Conservation (phyloP, 2,797 vertebrate species). For the Lepidocolaptes lacrymiger region DNA sequence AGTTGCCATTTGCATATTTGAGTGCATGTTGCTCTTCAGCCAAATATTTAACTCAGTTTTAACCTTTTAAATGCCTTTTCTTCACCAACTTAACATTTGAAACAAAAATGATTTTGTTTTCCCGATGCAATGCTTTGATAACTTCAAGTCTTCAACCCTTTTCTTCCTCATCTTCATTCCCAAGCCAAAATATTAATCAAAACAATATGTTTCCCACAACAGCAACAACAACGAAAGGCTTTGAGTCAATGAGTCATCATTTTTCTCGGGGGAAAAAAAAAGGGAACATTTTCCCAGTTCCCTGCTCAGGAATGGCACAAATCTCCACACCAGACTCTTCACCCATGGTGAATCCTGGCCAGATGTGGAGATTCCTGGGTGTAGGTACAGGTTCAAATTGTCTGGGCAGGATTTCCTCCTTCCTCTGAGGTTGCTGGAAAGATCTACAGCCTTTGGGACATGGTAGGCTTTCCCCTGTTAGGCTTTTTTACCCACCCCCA, state of each 20-base stretch:
- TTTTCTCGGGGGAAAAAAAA: background rate
- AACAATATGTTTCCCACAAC: background rate
- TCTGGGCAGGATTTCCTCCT: background rate
- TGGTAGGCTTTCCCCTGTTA: accelerated
- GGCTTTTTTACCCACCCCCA: background rate
- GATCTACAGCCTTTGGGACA: background rate
- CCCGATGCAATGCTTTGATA: background rate
- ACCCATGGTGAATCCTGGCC: background rate
- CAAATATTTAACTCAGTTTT: background rate
- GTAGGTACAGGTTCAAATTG: background rate
- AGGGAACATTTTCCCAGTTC: background rate
- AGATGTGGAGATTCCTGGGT: background rate
- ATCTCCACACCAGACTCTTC: background rate
- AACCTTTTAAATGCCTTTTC: background rate
- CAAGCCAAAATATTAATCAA: conserved; percentile 17
- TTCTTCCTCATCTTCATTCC: background rate
- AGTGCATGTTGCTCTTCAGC: background rate
- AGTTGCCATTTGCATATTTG: background rate
- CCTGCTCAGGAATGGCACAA: background rate
- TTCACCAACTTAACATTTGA: background rate
- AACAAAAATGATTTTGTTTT: background rate
- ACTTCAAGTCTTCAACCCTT: background rate
- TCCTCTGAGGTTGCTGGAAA: background rate
- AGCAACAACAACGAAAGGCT: background rate
- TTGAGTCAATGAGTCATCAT: background rate